A percentile compares a stretch with the other conserved stretches of the same genome.
Evolutionary conservation across 92 coral and sea anemone species (phyloP).

Genomic region (Zoanthus solanderi): DNA sequence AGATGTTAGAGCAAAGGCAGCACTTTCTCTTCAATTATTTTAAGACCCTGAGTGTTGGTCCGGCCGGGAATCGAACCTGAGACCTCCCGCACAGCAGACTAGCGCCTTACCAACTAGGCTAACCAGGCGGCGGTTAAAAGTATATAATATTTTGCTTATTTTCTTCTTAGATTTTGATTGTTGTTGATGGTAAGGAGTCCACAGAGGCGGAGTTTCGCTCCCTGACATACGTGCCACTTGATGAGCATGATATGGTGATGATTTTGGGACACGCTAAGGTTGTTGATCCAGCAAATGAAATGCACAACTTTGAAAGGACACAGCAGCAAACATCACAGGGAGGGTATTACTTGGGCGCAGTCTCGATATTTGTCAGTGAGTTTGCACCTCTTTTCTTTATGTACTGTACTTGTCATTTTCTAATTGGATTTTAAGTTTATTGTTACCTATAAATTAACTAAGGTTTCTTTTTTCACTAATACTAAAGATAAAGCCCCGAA

Average conservation of each 20-base stretch:
- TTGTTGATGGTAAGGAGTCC: conserved; percentile 90
- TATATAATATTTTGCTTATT: not conserved
- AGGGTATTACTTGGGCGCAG: conserved; percentile 20
- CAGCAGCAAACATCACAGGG: not conserved
- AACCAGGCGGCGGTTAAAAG: no score
- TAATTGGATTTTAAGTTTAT: not conserved
- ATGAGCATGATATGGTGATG: conserved; percentile 50
- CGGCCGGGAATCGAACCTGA: no score
- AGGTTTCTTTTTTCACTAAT: not conserved
- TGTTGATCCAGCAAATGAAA: conserved; percentile 31
- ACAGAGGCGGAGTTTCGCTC: conserved; percentile 68
- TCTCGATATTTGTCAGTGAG: conserved; percentile 36
- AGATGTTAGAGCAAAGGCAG: not conserved
- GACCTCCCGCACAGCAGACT: no score
- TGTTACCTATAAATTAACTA: not conserved
- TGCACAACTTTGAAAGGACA: conserved; percentile 10
- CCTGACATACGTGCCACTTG: conserved; percentile 14
- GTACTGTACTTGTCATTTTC: no score
- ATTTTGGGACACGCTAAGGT: conserved; percentile 78
- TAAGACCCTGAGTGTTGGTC: no score
- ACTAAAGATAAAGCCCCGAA: no score
- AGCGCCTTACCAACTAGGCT: not conserved
- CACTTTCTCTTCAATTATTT: no score
- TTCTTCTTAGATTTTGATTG: conserved; percentile 68
- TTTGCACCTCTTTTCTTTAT: no score